A percentile compares a stretch with the other conserved stretches of the same genome.
These are phyloP conservation scores for Orientallactaga sibirica DNA, from an alignment of 2,797 vertebrate genomes.

Conservation along the genomic window DNA sequence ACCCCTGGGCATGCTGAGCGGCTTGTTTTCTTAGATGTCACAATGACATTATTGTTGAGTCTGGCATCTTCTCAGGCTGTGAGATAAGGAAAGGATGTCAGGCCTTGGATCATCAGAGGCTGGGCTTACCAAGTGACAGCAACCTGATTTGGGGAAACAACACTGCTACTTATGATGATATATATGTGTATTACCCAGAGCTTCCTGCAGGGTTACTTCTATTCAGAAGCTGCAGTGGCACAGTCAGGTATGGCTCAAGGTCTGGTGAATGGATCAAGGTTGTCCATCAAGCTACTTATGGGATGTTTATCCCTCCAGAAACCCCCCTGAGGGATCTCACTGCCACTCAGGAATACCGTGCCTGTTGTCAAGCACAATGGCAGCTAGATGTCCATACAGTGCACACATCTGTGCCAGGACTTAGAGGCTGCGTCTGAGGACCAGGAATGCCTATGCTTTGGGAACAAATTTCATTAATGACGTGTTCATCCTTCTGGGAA, in stretches of 20 bases:
- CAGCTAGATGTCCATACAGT: background rate
- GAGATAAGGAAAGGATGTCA: conserved; percentile 44
- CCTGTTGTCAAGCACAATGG: background rate
- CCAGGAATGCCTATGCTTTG: background rate
- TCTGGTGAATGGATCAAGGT: background rate
- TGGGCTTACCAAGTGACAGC: conserved; percentile 66
- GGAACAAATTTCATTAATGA: background rate
- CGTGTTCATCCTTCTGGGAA: background rate
- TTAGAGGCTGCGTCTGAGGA: background rate
- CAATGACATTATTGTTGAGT: background rate
- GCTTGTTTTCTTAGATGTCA: conserved; percentile 31
- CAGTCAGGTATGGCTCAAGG: background rate
- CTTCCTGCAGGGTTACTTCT: background rate
- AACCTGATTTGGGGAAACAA: conserved; percentile 50
- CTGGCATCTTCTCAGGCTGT: conserved; percentile 15
- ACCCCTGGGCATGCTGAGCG: background rate
- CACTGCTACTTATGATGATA: background rate
- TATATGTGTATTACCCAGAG: background rate
- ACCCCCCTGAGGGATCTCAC: background rate
- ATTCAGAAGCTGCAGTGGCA: background rate
- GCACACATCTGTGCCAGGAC: background rate
- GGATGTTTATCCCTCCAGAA: background rate
- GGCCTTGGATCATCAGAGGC: background rate
- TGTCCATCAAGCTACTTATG: background rate
- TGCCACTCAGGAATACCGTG: background rate